Evolutionary conservation across 2,797 vertebrate genomes (phyloP).

Genomic region (Rhynchotus rufescens): DNA sequence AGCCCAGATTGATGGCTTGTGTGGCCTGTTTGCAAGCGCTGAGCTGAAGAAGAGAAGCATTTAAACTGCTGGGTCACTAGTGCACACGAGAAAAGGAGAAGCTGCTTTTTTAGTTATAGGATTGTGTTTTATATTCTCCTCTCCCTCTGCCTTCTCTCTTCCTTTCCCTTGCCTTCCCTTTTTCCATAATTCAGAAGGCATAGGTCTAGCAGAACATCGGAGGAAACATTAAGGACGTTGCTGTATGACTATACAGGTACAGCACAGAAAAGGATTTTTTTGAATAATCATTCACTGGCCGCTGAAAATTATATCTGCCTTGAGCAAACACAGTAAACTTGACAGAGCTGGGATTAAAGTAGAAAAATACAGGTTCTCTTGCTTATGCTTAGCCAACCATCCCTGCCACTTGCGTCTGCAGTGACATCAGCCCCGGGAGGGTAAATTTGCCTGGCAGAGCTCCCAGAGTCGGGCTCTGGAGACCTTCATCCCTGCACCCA

Average conservation of each 20-base stretch:
- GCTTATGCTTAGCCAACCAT: constrained; percentile 3
- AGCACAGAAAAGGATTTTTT: background rate
- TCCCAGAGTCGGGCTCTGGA: background rate
- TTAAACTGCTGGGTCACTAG: background rate
- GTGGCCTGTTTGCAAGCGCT: background rate
- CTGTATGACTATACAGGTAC: background rate
- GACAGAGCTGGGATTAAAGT: constrained; percentile 26
- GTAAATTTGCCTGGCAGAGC: constrained; percentile 16
- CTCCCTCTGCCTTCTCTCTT: background rate
- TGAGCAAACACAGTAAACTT: constrained; percentile 34
- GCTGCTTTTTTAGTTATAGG: background rate
- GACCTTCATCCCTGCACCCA: background rate
- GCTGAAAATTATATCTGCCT: constrained; percentile 34
- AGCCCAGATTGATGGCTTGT: background rate
- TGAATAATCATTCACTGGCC: background rate
- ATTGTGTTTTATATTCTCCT: background rate
- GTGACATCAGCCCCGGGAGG: constrained; percentile 46
- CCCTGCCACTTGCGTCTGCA: constrained; percentile 45
- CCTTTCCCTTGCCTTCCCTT: background rate
- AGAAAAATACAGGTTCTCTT: background rate
- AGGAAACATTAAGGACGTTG: background rate
- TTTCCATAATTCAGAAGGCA: background rate
- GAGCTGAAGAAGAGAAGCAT: background rate
- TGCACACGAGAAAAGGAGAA: background rate
- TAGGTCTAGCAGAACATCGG: background rate